These are phyloP conservation scores for Propsilocerus akamusi DNA, from an alignment of 1,140 invertebrate species.

Conservation along the genomic window DNA sequence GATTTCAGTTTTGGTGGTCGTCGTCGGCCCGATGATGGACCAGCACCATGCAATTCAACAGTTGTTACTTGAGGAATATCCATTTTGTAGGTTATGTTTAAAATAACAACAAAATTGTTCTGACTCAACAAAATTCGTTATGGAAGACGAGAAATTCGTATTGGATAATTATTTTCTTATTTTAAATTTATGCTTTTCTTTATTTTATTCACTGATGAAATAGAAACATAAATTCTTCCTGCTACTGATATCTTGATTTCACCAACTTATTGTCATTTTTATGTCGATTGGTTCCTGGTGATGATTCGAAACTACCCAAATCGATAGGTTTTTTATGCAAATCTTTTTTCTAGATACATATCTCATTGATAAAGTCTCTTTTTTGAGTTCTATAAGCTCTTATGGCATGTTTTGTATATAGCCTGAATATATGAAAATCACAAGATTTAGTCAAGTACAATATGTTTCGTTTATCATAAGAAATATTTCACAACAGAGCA, in stretches of 20 bases:
- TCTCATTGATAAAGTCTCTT: too few relatives aligned
- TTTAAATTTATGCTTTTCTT: neutral
- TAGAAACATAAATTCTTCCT: neutral
- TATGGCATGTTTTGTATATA: too few relatives aligned
- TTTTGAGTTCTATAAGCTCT: too few relatives aligned
- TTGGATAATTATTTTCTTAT: neutral
- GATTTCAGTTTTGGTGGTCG: slow-evolving; percentile 23
- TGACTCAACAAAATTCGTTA: neutral
- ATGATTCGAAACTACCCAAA: neutral
- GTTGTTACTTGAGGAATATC: neutral
- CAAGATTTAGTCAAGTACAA: too few relatives aligned
- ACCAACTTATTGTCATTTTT: slow-evolving; percentile 2
- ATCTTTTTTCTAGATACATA: too few relatives aligned
- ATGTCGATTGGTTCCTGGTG: neutral
- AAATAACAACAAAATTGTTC: neutral
- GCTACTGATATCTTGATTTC: neutral
- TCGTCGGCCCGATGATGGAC: neutral
- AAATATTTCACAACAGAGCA: too few relatives aligned
- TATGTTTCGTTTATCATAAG: too few relatives aligned
- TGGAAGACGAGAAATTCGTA: slow-evolving; percentile 2
- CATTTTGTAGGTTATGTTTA: neutral
- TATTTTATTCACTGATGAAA: neutral
- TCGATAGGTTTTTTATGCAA: too few relatives aligned
- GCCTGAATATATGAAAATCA: too few relatives aligned
- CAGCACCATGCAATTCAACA: neutral